These are phyloP conservation scores for Carassius carassius DNA, from an alignment of 2,113 vertebrate genomes.

Conservation along the genomic window DNA sequence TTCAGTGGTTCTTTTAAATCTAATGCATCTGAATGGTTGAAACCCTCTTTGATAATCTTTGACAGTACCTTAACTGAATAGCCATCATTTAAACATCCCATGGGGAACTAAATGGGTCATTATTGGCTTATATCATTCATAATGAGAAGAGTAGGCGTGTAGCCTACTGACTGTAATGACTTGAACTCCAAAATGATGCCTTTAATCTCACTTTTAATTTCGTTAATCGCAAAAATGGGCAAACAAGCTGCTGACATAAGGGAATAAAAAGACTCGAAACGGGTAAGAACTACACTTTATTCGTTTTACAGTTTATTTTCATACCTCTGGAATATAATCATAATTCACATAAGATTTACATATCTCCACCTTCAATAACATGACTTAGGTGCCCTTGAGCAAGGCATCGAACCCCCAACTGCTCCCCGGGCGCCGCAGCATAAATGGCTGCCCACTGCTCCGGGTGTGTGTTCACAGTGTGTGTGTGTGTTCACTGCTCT, in stretches of 20 bases:
- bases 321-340: not conserved
- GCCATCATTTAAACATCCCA: not conserved
- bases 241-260: constrained; percentile 50
- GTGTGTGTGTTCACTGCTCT: too few relatives aligned
- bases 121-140: constrained; percentile 24
- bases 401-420: too few relatives aligned
- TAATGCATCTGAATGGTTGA: not conserved
- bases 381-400: too few relatives aligned
- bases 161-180: not conserved
- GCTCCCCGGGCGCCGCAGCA: too few relatives aligned
- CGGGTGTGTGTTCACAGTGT: too few relatives aligned
- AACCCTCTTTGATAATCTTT: not conserved
- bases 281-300: constrained; percentile 59
- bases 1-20: not conserved
- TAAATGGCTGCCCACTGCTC: too few relatives aligned
- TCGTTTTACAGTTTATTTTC: not conserved
- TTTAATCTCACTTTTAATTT: not conserved
- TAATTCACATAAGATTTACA: not conserved
- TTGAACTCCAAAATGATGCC: not conserved
- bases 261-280: constrained; percentile 49
- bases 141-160: constrained; percentile 36
- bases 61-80: not conserved
- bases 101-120: constrained; percentile 29
- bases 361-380: too few relatives aligned
- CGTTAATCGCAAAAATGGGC: constrained; percentile 53